phyloP scores from a whole-genome alignment of 2,797 vertebrate genomes.

The Eulemur rubriventer region DNA sequence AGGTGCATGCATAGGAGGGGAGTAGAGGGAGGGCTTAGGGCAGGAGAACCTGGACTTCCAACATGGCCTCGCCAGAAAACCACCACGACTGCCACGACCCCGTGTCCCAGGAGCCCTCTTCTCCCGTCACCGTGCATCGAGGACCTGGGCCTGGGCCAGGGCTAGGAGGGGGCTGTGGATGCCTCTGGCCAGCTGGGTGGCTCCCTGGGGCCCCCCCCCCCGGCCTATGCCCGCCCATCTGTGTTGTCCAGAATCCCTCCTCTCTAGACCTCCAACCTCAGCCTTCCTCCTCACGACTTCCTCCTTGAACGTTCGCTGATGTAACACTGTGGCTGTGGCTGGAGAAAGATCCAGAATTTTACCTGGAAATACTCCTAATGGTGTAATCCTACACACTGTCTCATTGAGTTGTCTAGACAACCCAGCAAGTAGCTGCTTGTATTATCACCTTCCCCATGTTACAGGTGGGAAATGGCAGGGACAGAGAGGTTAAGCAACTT shows the following conservation, averaged over 20 bases:
- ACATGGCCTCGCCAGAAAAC: background rate
- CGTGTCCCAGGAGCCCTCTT: background rate
- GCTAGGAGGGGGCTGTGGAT: background rate
- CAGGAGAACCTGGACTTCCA: background rate
- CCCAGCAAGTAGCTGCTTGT: background rate
- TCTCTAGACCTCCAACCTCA: background rate
- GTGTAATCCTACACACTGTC: background rate
- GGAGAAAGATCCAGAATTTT: background rate
- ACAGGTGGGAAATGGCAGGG: background rate
- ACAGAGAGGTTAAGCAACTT: background rate
- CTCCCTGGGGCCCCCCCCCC: background rate
- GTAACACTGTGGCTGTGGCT: background rate
- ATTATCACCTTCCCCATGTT: no score
- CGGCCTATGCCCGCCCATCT: accelerated
- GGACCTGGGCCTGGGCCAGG: background rate
- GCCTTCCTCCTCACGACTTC: background rate
- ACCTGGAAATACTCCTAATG: background rate
- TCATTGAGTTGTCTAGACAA: background rate
- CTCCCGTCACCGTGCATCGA: no score
- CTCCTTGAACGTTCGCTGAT: background rate
- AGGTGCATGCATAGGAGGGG: background rate
- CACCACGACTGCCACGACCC: no score
- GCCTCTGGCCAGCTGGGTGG: accelerated
- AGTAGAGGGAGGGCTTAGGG: background rate
- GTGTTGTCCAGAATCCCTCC: no score